Evolutionary conservation across 2,113 vertebrate species (phyloP).

Genomic region (Falcunculus frontatus): DNA sequence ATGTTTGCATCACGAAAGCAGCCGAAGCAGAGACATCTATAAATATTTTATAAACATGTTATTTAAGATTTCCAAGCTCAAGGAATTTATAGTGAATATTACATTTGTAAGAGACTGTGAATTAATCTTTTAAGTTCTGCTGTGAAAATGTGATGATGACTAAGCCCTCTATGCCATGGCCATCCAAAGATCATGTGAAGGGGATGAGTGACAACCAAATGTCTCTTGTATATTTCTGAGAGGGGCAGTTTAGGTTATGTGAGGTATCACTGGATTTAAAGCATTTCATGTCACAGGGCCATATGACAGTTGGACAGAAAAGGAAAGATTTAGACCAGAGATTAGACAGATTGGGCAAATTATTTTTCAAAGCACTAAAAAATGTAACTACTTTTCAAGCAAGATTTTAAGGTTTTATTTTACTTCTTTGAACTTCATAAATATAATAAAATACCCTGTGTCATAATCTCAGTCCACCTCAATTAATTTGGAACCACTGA

Average conservation of each 20-base stretch:
- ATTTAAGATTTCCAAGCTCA: neutral
- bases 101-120: neutral
- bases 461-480: neutral
- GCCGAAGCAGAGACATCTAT: neutral
- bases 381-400: neutral
- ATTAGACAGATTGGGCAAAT: neutral
- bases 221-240: neutral
- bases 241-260: neutral
- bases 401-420: neutral
- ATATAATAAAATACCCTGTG: neutral
- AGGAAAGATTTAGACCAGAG: neutral
- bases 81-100: neutral
- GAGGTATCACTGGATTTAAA: neutral
- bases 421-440: neutral
- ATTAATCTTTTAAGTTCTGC: neutral
- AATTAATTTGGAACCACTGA: neutral
- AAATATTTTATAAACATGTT: neutral
- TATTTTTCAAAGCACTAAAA: neutral
- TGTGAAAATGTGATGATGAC: neutral
- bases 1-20: neutral
- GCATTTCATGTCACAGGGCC: neutral
- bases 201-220: accelerated
- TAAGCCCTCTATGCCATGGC: neutral
- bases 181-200: neutral
- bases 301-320: neutral